phyloP scores from a whole-genome alignment of 2,113 vertebrate species.

The Xiphophorus hellerii region DNA sequence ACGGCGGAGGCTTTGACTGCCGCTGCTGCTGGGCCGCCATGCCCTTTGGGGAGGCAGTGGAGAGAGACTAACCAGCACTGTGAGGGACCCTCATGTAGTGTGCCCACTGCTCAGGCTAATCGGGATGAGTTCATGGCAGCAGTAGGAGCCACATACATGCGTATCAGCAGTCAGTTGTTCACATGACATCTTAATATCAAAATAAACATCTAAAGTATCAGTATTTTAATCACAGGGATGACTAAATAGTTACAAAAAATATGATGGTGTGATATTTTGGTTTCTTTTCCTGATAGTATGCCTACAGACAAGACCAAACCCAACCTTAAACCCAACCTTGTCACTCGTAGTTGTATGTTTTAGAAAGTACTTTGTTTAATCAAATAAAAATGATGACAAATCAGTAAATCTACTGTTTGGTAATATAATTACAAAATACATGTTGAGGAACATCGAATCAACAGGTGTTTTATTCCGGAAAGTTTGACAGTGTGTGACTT shows the following conservation, averaged over 20 bases:
- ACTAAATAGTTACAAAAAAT: neutral
- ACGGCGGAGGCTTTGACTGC: constrained; percentile 73
- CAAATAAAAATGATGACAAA: neutral
- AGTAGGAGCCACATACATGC: constrained; percentile 58
- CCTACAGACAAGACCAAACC: neutral
- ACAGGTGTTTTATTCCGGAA: neutral
- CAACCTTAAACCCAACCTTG: neutral
- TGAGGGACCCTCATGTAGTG: constrained; percentile 66
- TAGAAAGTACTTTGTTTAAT: neutral
- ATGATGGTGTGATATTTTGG: constrained; percentile 1
- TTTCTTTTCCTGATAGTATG: neutral
- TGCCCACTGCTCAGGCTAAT: constrained; percentile 66
- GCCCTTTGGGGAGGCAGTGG: constrained; percentile 65
- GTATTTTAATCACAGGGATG: neutral
- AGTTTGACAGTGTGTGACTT: neutral
- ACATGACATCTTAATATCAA: constrained; percentile 3
- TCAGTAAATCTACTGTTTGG: neutral
- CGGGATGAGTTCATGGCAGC: constrained; percentile 71
- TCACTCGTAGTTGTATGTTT: neutral
- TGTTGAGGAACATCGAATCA: neutral
- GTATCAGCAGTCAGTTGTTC: constrained; percentile 31
- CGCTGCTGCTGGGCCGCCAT: constrained; percentile 45
- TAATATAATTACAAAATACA: neutral
- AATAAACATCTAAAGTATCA: constrained; percentile 20
- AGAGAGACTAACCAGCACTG: constrained; percentile 71